Evolutionary conservation across 1,140 invertebrate species (phyloP).

Genomic region (Fopius arisanus): DNA sequence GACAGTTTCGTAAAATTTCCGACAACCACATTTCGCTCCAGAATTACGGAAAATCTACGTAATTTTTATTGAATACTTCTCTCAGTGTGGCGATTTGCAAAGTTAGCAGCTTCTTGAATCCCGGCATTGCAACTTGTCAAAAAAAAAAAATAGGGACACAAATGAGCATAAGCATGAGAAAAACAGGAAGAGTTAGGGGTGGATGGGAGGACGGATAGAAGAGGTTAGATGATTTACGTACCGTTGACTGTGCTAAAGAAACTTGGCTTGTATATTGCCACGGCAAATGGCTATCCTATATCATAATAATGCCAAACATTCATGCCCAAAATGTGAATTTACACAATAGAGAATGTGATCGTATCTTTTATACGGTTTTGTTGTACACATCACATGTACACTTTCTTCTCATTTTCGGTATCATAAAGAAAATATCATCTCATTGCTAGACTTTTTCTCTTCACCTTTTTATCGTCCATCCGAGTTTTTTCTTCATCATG

Average conservation of each 20-base stretch:
- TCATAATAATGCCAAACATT: conserved; percentile 42
- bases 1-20: too few species aligned
- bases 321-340: conserved; percentile 36
- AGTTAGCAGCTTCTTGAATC: too few species aligned
- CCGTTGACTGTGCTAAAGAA: conserved; percentile 38
- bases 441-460: background rate
- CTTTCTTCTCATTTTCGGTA: conserved; percentile 4
- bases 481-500: conserved; percentile 4
- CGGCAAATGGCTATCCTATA: conserved; percentile 38
- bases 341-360: conserved; percentile 35
- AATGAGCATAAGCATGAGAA: background rate
- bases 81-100: too few species aligned
- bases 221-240: conserved; percentile 35
- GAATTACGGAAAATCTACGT: too few species aligned
- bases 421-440: conserved; percentile 24
- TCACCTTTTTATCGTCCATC: conserved; percentile 21
- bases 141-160: background rate
- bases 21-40: too few species aligned
- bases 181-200: background rate
- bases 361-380: conserved; percentile 24
- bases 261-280: conserved; percentile 42
- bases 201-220: conserved; percentile 7
- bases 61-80: too few species aligned
- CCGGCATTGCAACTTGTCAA: too few species aligned
- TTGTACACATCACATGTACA: conserved; percentile 6